Evolutionary conservation across 2,797 vertebrate species (phyloP).

Genomic region (Rhynchotus rufescens): DNA sequence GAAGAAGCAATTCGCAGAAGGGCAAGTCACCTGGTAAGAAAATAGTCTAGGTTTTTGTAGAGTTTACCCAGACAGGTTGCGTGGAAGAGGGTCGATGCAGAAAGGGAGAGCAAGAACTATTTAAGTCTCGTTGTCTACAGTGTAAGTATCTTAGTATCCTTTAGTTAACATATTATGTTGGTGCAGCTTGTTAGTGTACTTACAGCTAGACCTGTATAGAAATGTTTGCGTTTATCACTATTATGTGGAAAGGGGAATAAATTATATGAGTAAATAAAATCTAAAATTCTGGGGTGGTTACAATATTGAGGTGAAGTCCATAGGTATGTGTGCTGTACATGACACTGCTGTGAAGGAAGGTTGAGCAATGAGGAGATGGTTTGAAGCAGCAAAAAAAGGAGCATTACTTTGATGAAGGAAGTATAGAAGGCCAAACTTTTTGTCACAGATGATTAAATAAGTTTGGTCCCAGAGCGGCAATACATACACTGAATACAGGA

Average conservation of each 20-base stretch:
- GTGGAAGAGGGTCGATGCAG: neutral
- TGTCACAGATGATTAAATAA: neutral
- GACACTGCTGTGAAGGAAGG: neutral
- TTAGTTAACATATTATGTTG: neutral
- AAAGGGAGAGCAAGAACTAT: neutral
- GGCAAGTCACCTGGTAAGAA: slow-evolving; percentile 73
- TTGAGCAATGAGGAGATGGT: neutral
- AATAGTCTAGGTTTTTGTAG: neutral
- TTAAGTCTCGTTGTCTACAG: neutral
- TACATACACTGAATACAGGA: neutral
- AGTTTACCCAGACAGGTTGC: neutral
- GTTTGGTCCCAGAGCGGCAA: neutral
- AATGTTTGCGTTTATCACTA: neutral
- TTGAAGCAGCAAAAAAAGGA: neutral
- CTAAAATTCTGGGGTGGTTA: neutral
- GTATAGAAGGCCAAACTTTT: neutral
- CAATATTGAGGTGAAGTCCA: neutral
- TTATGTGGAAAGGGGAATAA: neutral
- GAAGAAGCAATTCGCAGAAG: slow-evolving; percentile 39
- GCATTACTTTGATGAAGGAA: neutral
- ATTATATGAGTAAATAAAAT: neutral
- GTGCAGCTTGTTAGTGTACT: neutral
- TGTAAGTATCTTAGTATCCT: neutral
- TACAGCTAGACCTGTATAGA: neutral
- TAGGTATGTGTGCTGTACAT: neutral